Evolutionary conservation across 2,888 invertebrate species (phyloP).

Genomic region (Phymatocera aterrima): DNA sequence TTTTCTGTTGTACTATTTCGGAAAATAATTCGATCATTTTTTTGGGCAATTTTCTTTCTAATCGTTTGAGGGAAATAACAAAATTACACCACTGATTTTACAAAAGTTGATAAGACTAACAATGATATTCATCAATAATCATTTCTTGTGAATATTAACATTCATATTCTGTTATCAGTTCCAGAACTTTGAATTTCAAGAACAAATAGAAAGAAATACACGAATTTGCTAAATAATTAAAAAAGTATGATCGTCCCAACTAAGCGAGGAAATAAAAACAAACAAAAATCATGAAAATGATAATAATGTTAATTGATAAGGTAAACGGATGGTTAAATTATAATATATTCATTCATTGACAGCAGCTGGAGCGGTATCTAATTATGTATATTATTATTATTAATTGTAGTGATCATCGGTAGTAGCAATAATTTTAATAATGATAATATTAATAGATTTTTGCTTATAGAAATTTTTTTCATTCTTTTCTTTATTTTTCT

Average conservation of each 20-base stretch:
- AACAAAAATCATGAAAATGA: neutral
- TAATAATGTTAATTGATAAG: neutral
- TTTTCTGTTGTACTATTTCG: too few species aligned
- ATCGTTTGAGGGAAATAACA: too few species aligned
- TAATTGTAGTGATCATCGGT: slow-evolving; percentile 43
- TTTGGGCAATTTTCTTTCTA: too few species aligned
- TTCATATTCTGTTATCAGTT: neutral
- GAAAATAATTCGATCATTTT: too few species aligned
- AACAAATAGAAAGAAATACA: neutral
- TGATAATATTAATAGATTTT: slow-evolving; percentile 68
- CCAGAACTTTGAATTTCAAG: neutral
- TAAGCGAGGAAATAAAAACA: neutral
- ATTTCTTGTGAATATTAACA: too few species aligned
- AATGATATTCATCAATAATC: too few species aligned
- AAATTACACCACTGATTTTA: too few species aligned
- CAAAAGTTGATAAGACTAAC: too few species aligned
- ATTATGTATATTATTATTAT: slow-evolving; percentile 55
- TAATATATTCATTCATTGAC: slow-evolving; percentile 59
- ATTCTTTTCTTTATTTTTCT: too few species aligned
- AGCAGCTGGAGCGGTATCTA: too few species aligned
- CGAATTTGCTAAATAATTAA: neutral
- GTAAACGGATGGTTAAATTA: slow-evolving; percentile 29
- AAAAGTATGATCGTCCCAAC: slow-evolving; percentile 6
- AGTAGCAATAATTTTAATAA: slow-evolving; percentile 55
- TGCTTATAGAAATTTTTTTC: slow-evolving; percentile 67